Evolutionary conservation across 2,113 vertebrate species (phyloP).

Genomic region (Taurulus bubalis): DNA sequence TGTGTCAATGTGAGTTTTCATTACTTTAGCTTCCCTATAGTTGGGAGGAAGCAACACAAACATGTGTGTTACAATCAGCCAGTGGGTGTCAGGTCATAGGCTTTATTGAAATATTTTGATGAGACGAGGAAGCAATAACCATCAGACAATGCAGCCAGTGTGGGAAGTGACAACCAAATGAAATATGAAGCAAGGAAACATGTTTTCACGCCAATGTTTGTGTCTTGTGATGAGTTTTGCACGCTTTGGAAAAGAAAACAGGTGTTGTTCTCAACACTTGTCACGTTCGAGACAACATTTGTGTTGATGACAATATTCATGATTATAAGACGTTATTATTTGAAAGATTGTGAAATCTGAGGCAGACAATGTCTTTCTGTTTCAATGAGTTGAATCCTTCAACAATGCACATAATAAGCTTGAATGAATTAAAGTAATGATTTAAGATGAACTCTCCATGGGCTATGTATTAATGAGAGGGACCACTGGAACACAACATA

Average conservation of each 20-base stretch:
- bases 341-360: conserved; percentile 3
- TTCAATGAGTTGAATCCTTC: conserved; percentile 12
- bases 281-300: neutral
- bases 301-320: neutral
- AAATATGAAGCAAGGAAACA: conserved; percentile 34
- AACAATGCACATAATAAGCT: conserved; percentile 19
- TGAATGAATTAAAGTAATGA: conserved; percentile 38
- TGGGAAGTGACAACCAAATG: conserved; percentile 51
- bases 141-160: conserved; percentile 32
- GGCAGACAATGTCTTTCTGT: neutral
- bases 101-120: conserved; percentile 54
- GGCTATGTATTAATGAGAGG: conserved; percentile 57
- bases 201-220: conserved; percentile 56
- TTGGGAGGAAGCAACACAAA: conserved; percentile 11
- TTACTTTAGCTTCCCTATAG: neutral
- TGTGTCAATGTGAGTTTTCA: neutral
- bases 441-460: conserved; percentile 40
- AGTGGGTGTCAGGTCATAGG: conserved; percentile 49
- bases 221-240: conserved; percentile 30
- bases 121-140: conserved; percentile 56
- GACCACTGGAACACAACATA: conserved; percentile 30
- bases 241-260: neutral
- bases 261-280: conserved; percentile 22
- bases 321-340: conserved; percentile 1
- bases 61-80: conserved; percentile 21